phyloP scores from a whole-genome alignment of 2,113 vertebrate species.

The Alosa alosa region DNA sequence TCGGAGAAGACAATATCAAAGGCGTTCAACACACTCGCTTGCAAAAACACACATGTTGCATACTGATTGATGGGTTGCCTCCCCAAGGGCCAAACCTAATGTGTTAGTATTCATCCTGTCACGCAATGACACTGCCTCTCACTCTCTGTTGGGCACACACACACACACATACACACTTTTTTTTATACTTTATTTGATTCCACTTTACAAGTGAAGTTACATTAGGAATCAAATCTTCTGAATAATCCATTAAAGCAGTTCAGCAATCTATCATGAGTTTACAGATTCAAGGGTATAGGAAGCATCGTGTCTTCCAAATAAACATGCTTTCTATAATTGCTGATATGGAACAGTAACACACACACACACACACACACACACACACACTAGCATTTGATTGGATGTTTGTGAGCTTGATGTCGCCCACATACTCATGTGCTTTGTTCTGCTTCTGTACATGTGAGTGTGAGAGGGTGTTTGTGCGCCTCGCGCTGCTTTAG shows the following conservation, averaged over 20 bases:
- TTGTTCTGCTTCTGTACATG: neutral
- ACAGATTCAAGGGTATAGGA: too few species aligned
- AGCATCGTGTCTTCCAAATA: too few species aligned
- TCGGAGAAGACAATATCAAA: constrained; percentile 40
- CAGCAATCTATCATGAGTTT: too few species aligned
- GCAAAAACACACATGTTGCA: constrained; percentile 24
- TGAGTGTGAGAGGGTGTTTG: neutral
- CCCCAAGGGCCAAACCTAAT: neutral
- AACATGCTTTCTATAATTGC: too few species aligned
- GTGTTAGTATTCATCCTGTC: constrained; percentile 15
- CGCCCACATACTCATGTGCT: neutral
- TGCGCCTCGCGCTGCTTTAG: neutral
- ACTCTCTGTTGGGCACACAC: neutral
- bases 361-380: neutral
- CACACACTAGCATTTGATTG: constrained; percentile 23
- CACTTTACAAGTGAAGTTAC: too few species aligned
- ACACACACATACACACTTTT: too few species aligned
- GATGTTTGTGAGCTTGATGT: neutral
- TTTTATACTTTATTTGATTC: too few species aligned
- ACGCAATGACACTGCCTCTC: neutral
- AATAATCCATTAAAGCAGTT: too few species aligned
- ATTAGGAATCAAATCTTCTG: too few species aligned
- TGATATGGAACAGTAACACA: neutral
- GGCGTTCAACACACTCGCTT: constrained; percentile 21
- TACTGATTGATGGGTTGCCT: constrained; percentile 22